Base-by-base conservation (phyloP, 2,797 vertebrate genomes). In the Labeo calbasu region DNA sequence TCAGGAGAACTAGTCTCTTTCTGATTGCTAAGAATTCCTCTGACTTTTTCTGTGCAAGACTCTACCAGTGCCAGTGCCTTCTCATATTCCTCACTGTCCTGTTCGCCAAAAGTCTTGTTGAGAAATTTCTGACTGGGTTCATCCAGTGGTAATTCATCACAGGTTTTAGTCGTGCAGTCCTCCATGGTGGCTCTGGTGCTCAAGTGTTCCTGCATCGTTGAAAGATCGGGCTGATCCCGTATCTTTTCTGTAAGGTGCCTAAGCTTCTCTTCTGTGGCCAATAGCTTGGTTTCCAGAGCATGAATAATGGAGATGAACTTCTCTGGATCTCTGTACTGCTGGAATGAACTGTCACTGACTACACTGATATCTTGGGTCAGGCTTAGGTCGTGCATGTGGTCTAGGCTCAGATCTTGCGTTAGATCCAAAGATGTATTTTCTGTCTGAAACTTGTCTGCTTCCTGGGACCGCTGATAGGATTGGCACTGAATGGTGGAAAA, bases 401-500 rank as follows among this genome's bases (percentile, higher is more conserved):
- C 96, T 84, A 96, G 95, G 86, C 93, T 95, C 0, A 92, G 92
- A 63, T 97, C 96, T 0, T 85, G 77, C 10, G 59, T 83, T 19
- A 88, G 40, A 63, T 87, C 86, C 12, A 92, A 93, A 36, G 94
- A 95, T 0, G 91, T 91, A 77, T 92, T 94, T 88, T 94, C 95
- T 8, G 93, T 88, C 90, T 93, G 94, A 80, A 92, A 91, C 70
- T 93, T 92, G 65, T 97, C 96, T 0, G 94, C 88, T 32, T 93
- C 94, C 0, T 98, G 96, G 0, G 94, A 87, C 36, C 92, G 94
- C 8, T 95, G 92, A 43, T 98, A 98, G 88, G 96, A 98, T 92
- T 99, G 98, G 92, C 97, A 97, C 88, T 98, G 97, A 89, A 98
- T 99, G 32, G 92, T 97, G 0, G 97, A 97, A 91, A 99, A 99